phyloP scores from a whole-genome alignment of 1,140 invertebrate genomes.

The Ips typographus region DNA sequence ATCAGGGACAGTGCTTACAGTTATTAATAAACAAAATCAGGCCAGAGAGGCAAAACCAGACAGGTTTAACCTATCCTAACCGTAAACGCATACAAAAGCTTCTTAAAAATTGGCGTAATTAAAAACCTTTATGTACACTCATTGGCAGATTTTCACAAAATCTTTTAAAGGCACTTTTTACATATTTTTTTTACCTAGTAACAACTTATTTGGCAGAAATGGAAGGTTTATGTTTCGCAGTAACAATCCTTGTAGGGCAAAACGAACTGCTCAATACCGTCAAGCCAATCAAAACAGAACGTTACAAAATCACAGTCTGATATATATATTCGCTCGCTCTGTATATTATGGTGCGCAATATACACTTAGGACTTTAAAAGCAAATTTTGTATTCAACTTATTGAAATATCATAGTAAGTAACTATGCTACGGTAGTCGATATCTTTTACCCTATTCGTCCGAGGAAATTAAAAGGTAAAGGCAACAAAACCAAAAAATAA shows the following conservation, averaged over 20 bases:
- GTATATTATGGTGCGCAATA: no score
- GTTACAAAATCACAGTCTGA: no score
- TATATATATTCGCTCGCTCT: no score
- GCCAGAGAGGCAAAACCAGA: not conserved
- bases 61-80: no score
- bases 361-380: no score
- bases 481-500: slow-evolving; percentile 26
- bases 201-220: slow-evolving; percentile 47
- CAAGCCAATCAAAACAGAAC: no score
- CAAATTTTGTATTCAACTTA: no score
- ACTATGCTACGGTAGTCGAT: not conserved
- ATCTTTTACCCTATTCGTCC: slow-evolving; percentile 51
- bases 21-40: not conserved
- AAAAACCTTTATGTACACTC: not conserved
- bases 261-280: no score
- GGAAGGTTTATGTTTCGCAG: slow-evolving; percentile 50
- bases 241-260: not conserved
- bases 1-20: slow-evolving; percentile 11
- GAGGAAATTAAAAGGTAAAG: slow-evolving; percentile 37
- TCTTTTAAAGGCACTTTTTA: slow-evolving; percentile 51
- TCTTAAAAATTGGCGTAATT: not conserved
- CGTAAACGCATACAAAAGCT: no score
- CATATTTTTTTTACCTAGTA: slow-evolving; percentile 44
- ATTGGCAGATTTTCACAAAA: slow-evolving; percentile 28
- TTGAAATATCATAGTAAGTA: no score